A percentile compares a stretch with the other conserved stretches of the same genome.
Evolutionary conservation across 2,888 invertebrate genomes (phyloP).

Genomic region (Zootermopsis nevadensis): DNA sequence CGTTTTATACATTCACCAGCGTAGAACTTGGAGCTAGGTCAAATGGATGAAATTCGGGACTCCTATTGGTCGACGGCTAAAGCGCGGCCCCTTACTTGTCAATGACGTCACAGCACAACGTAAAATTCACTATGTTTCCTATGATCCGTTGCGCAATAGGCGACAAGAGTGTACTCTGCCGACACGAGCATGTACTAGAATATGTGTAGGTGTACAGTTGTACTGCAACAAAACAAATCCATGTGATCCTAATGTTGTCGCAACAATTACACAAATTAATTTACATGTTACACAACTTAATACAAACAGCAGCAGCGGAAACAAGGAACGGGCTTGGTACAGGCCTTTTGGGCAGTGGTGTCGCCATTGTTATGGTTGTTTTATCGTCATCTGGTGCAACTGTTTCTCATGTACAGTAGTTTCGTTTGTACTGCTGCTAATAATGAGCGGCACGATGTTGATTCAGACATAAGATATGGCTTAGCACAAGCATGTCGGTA

Average conservation of each 20-base stretch:
- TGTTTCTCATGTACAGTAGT: no score
- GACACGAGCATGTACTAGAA: constrained; percentile 25
- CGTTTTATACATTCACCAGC: constrained; percentile 27
- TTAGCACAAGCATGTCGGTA: no score
- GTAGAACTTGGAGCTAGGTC: not conserved
- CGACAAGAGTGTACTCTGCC: constrained; percentile 31
- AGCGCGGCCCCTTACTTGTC: constrained; percentile 40
- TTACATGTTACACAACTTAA: no score
- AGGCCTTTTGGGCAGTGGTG: no score
- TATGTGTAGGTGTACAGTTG: not conserved
- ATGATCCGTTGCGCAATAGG: constrained; percentile 31
- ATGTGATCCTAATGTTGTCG: constrained; percentile 6
- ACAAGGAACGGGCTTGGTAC: no score
- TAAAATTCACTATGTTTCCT: constrained; percentile 3
- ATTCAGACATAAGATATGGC: no score
- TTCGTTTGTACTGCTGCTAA: no score
- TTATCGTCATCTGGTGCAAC: no score
- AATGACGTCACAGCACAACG: constrained; percentile 32
- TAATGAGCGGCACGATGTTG: no score
- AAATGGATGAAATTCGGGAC: not conserved
- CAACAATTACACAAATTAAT: constrained; percentile 8
- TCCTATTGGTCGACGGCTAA: constrained; percentile 42
- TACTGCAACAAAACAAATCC: constrained; percentile 36
- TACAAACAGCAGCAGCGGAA: no score
- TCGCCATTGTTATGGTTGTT: no score